Conservation (phyloP, 2,888 invertebrate species). For the Seira ritae region DNA sequence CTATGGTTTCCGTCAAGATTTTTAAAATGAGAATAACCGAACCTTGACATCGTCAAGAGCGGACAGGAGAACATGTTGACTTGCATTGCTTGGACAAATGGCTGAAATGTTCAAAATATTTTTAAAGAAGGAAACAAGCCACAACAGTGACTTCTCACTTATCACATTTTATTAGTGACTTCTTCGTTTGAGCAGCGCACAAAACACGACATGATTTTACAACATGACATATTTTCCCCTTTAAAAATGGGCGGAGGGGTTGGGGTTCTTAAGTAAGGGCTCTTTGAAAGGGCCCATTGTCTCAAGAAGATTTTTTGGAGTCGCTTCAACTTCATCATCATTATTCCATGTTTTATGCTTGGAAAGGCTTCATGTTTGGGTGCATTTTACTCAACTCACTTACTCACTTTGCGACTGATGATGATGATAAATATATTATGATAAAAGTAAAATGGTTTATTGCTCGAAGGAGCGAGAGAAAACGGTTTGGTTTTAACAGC, state of each 20-base stretch:
- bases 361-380: background rate
- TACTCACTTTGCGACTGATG: slow-evolving; percentile 15
- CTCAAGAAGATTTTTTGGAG: background rate
- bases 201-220: background rate
- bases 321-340: background rate
- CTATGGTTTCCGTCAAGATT: background rate
- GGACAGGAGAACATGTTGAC: too few species aligned
- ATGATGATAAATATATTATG: slow-evolving; percentile 16
- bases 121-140: slow-evolving; percentile 35
- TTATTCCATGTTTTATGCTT: background rate
- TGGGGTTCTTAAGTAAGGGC: background rate
- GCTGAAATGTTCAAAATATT: slow-evolving; percentile 37
- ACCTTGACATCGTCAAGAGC: too few species aligned
- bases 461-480: slow-evolving; percentile 13
- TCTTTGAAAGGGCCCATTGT: background rate
- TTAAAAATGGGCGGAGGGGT: background rate
- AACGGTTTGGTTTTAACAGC: background rate
- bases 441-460: slow-evolving; percentile 34
- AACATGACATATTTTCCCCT: background rate
- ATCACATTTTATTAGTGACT: slow-evolving; percentile 39
- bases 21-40: background rate
- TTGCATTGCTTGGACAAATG: slow-evolving; percentile 32
- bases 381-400: slow-evolving; percentile 38
- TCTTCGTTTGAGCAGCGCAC: background rate
- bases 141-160: slow-evolving; percentile 40